phyloP scores from a whole-genome alignment of 2,113 vertebrate genomes.

The Datnioides undecimradiatus region DNA sequence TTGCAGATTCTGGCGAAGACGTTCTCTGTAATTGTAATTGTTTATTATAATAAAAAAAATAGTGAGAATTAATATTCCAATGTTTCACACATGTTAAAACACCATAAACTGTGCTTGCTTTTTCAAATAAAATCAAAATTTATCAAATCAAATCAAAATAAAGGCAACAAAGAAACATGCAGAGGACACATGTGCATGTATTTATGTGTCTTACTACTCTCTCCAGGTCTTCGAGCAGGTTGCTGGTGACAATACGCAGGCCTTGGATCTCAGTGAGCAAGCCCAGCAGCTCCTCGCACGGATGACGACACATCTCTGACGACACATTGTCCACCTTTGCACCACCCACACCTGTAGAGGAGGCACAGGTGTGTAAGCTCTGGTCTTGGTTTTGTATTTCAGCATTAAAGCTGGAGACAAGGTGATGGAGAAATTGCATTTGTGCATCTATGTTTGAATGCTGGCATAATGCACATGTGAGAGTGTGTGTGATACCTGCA shows the following conservation, averaged over 20 bases:
- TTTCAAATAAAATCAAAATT: not conserved
- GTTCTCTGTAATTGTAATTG: not conserved
- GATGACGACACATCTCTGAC: constrained; percentile 88
- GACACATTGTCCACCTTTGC: constrained; percentile 86
- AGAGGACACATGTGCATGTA: not conserved
- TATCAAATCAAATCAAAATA: not conserved
- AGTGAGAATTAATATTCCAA: too few species aligned
- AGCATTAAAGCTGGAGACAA: not conserved
- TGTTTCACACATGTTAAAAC: not conserved
- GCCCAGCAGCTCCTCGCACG: constrained; percentile 91
- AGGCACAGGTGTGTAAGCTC: constrained; percentile 15
- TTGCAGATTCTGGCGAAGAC: not conserved
- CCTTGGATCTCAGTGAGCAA: constrained; percentile 91
- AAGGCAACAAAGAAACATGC: not conserved
- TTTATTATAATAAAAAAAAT: not conserved
- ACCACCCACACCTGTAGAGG: constrained; percentile 83
- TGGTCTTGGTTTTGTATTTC: not conserved
- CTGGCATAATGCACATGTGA: constrained; percentile 33
- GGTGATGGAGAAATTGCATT: not conserved
- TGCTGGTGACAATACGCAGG: constrained; percentile 89
- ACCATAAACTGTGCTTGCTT: not conserved
- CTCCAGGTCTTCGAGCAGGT: constrained; percentile 90
- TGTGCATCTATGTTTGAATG: constrained; percentile 45
- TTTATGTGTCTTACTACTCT: constrained; percentile 88
- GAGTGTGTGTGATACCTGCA: constrained; percentile 65